Base-by-base conservation (phyloP, 2,888 invertebrate species). In the Acrobasis suavella region DNA sequence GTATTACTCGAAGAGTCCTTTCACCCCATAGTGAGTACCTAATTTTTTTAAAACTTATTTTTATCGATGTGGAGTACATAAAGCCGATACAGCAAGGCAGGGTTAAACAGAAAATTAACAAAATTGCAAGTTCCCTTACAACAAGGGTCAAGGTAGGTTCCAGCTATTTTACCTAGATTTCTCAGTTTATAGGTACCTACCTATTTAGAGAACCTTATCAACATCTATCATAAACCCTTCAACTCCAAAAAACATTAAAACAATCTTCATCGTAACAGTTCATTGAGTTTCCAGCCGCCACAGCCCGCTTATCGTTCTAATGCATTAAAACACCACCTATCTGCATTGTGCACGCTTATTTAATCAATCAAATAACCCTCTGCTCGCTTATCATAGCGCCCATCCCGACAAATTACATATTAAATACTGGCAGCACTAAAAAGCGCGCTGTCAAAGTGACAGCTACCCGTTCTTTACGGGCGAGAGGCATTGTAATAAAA, bases 331-430 rank as follows among this genome's bases (percentile, higher is more conserved):
- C 81, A 83, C 74, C 78, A 80, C 83, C 82, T 89, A 91, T 89
- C 90, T 79, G 77, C 72, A 76, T 72, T 71, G 78, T 75, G 84
- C 91, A 90, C 89, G 85, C 91, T 87, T 87, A 85, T 87, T 89
- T 86, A 90, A 91, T 91, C 91, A 91, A 91, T 91, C 90, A 90
- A 80, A 80, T 85, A 85, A 83, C 87, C 62, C 87, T 76, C 82
- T 69, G 69, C 72, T 70, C 74, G 81, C 84, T 87, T 89, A 89
- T 89, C 87, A 82, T 73, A 72, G 73, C 77, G 77, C 77, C 82
- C 86, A 87, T 87, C 85, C 85, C 82, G 82, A 84, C 89, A 91
- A 91, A 91, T 91, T 90, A 90, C 88, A 90, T 87, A 89, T 87
- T 90, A 89, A 89, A 73, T 85, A 78, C 77, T 78, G 79, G 86